Evolutionary conservation across 2,113 vertebrate genomes (phyloP).

Genomic region (Tyrannus savana): DNA sequence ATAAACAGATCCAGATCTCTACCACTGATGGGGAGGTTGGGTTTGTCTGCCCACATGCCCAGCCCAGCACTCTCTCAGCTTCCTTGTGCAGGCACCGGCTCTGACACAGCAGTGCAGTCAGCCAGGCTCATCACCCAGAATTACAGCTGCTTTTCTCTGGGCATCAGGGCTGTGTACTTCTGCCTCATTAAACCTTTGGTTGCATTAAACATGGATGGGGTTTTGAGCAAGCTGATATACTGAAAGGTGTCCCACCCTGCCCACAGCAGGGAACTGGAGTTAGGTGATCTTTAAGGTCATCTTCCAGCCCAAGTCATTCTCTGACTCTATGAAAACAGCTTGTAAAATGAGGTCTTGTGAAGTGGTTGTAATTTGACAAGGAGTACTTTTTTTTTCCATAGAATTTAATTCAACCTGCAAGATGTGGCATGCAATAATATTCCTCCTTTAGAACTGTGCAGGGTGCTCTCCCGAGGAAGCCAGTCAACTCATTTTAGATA

Average conservation of each 20-base stretch:
- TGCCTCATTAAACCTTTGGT: neutral
- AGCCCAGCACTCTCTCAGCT: neutral
- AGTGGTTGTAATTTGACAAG: neutral
- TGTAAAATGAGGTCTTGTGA: neutral
- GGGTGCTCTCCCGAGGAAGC: neutral
- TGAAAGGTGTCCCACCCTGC: neutral
- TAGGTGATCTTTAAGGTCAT: neutral
- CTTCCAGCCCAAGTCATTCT: neutral
- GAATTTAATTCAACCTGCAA: neutral
- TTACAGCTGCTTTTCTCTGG: neutral
- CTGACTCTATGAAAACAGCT: neutral
- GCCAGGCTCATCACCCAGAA: neutral
- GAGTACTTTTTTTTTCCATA: neutral
- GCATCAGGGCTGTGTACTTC: neutral
- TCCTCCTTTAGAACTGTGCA: neutral
- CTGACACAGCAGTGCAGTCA: rapidly evolving
- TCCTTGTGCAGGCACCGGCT: neutral
- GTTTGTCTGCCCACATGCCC: too few species aligned
- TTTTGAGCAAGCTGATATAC: neutral
- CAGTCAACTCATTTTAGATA: neutral
- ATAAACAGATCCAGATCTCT: neutral
- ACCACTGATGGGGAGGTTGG: neutral
- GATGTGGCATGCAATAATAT: neutral
- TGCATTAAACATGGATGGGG: neutral
- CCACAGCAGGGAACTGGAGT: neutral